A percentile compares a stretch with the other conserved stretches of the same genome.
phyloP scores from a whole-genome alignment of 2,888 invertebrate species.

The Macrosoma leucophasiata region DNA sequence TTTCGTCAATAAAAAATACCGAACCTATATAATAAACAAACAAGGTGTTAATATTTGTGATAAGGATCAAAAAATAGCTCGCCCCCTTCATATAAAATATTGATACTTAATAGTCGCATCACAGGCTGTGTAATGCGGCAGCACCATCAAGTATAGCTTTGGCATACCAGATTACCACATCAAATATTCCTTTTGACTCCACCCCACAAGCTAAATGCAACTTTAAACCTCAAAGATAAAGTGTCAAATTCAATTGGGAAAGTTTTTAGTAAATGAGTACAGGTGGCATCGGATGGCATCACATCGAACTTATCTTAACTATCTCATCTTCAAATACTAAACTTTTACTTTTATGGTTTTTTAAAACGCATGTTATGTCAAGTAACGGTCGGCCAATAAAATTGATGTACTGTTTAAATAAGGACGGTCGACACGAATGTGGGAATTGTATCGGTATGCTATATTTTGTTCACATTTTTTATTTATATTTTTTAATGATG shows the following conservation, averaged over 20 bases:
- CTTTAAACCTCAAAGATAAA: conserved; percentile 22
- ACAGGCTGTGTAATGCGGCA: conserved; percentile 63
- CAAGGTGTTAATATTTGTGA: conserved; percentile 69
- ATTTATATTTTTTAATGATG: no score
- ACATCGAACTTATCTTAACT: conserved; percentile 60
- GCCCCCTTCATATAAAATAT: conserved; percentile 67
- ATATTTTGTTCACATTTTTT: no score
- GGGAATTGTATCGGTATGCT: no score
- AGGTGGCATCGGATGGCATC: conserved; percentile 60
- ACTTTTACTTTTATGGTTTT: conserved; percentile 68
- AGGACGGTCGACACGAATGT: conserved; percentile 9
- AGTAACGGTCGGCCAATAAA: conserved; percentile 41
- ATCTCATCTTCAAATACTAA: conserved; percentile 64
- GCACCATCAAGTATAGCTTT: conserved; percentile 51
- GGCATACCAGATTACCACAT: conserved; percentile 66
- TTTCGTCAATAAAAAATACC: conserved; percentile 41
- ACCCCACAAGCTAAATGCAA: conserved; percentile 24
- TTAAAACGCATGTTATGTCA: conserved; percentile 63
- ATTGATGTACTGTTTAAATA: conserved; percentile 21
- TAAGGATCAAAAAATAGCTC: conserved; percentile 58
- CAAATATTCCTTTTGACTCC: conserved; percentile 51
- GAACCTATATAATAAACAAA: conserved; percentile 53
- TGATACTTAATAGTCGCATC: conserved; percentile 68
- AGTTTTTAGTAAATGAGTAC: conserved; percentile 40
- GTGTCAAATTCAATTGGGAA: conserved; percentile 22